Evolutionary conservation across 2,888 invertebrate genomes (phyloP), one percentile per base, ranked within the genome.

Genomic region (Ectobius pallidus): DNA sequence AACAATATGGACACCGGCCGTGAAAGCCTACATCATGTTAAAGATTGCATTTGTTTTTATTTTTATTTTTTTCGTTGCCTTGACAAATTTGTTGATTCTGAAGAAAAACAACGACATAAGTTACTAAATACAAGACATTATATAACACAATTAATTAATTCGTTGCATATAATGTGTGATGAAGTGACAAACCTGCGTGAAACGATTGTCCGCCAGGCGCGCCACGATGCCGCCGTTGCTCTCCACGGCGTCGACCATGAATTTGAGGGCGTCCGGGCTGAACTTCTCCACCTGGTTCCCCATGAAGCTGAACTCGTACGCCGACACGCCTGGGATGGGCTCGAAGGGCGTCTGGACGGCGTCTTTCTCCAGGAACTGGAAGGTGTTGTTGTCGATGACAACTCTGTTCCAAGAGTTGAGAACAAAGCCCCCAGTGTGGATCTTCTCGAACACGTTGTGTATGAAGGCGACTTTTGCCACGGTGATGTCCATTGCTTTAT

Each of bases 391-490:
- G 76, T 89, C 87, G 78, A 92, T 86, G 62, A 82, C 81, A 32
- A 92, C 84, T 77, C 83, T 86, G 79, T 89, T 90, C 89, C 90
- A 91, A 9, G 88, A 87, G 44, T 87, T 85, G n/a, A 93, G 81
- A 27, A 86, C 85, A 71, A 92, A 87, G n/a, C 90, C 89, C 71
- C 84, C 84, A 11, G 85, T 83, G 70, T 85, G 84, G 46, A 92
- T 85, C 62, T 82, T 83, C 69, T 85, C 84, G 77, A 93, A 90
- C 77, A 86, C 85, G 81, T 89, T 90, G 79, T 88, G 86, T 74
- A 84, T 81, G 70, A 92, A 86, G 30, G 84, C 84, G 4, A 89
- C 87, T 4, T 85, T 85, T 4, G 88, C 91, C 3, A 89, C 88
- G 1, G 89, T 89, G 44, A 87, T 85, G 77, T 89, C 88, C 74